Evolutionary conservation across 2,888 invertebrate species (phyloP).

Genomic region (Anarsia innoxiella): DNA sequence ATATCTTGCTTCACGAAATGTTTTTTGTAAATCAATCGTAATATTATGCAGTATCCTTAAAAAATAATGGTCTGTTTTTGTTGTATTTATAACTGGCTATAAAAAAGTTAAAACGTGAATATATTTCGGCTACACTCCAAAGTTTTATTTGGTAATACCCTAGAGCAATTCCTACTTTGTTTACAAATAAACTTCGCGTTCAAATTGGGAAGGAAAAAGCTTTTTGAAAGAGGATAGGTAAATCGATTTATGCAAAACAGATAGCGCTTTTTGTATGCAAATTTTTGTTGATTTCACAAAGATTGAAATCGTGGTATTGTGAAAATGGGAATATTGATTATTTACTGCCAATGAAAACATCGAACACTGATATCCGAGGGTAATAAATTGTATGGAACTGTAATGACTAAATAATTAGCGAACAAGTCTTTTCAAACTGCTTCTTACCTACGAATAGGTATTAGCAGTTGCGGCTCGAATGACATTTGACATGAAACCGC

Average conservation of each 20-base stretch:
- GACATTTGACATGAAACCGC: too few relatives aligned
- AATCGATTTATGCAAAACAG: slow-evolving; percentile 73
- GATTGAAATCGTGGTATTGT: slow-evolving; percentile 68
- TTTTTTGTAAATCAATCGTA: too few relatives aligned
- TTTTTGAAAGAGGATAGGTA: slow-evolving; percentile 69
- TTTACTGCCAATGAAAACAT: slow-evolving; percentile 30
- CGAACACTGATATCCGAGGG: neutral
- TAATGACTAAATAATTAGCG: too few relatives aligned
- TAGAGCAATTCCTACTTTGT: slow-evolving; percentile 69
- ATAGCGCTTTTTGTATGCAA: slow-evolving; percentile 73
- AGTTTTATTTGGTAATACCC: slow-evolving; percentile 70
- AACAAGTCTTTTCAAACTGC: too few relatives aligned
- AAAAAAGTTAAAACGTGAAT: slow-evolving; percentile 42
- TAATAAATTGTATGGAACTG: neutral
- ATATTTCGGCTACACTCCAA: slow-evolving; percentile 50
- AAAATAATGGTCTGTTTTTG: too few relatives aligned
- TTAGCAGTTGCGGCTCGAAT: too few relatives aligned
- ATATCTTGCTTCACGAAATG: neutral
- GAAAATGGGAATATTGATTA: slow-evolving; percentile 58
- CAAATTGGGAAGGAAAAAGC: slow-evolving; percentile 69
- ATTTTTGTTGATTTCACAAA: slow-evolving; percentile 70
- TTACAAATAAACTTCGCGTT: slow-evolving; percentile 70
- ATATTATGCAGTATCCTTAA: too few relatives aligned
- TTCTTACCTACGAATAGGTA: too few relatives aligned
- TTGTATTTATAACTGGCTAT: slow-evolving; percentile 34